These are phyloP conservation scores for Xiphophorus maculatus DNA, from an alignment of 2,113 vertebrate species.

Conservation along the genomic window DNA sequence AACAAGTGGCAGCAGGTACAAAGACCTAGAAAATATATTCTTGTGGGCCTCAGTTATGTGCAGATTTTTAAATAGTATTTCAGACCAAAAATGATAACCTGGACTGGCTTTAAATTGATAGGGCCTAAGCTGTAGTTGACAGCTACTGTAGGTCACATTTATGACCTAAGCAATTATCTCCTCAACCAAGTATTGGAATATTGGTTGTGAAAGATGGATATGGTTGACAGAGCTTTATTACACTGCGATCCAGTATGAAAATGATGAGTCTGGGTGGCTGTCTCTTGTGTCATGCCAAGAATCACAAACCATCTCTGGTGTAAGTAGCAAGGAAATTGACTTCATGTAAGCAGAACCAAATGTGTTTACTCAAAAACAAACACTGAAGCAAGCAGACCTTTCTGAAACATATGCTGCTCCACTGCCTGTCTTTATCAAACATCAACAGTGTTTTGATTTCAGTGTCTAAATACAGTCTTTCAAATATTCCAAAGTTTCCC, in stretches of 20 bases:
- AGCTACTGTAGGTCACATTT: background rate
- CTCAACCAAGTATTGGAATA: background rate
- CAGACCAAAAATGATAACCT: too few relatives aligned
- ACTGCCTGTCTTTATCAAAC: background rate
- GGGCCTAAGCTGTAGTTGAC: too few relatives aligned
- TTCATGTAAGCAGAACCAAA: conserved; percentile 31
- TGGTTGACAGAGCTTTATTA: background rate
- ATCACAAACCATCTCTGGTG: conserved; percentile 23
- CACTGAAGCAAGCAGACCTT: conserved; percentile 7
- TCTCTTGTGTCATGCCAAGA: conserved; percentile 20
- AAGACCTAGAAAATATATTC: too few relatives aligned
- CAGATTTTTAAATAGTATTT: too few relatives aligned
- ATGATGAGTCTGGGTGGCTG: conserved; percentile 43
- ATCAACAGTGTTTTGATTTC: background rate
- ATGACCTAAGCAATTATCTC: background rate
- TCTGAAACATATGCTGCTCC: conserved; percentile 2
- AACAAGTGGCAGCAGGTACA: too few relatives aligned
- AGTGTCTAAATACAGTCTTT: background rate
- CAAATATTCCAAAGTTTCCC: too few relatives aligned
- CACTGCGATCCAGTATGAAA: background rate
- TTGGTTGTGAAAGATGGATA: background rate
- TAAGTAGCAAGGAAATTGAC: conserved; percentile 26
- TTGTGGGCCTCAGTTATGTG: too few relatives aligned
- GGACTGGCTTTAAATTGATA: background rate
- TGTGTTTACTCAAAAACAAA: conserved; percentile 22